A percentile compares a stretch with the other conserved stretches of the same genome.
Conservation (phyloP, 2,888 invertebrate genomes). For the Halictus quadricinctus region DNA sequence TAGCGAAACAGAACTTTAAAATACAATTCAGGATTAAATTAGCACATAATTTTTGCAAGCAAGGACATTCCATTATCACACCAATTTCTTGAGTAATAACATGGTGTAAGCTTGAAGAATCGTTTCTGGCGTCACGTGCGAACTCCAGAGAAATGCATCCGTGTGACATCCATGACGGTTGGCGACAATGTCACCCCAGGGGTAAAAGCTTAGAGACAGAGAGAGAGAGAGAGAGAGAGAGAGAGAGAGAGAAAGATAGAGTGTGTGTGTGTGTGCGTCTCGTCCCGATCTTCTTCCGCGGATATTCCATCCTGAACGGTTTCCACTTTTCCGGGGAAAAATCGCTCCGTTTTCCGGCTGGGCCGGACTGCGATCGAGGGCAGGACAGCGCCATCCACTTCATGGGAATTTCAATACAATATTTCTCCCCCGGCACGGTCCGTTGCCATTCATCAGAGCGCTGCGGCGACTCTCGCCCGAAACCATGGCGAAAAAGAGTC, state of each 20-base stretch:
- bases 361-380: not conserved
- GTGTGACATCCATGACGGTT: not conserved
- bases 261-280: not conserved
- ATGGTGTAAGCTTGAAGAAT: not conserved
- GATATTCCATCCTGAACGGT: not conserved
- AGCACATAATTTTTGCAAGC: not conserved
- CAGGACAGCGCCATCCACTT: constrained; percentile 1
- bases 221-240: not conserved
- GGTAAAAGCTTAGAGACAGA: too few species aligned
- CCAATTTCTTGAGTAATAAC: not conserved
- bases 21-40: not conserved
- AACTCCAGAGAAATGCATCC: not conserved
- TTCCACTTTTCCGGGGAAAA: not conserved
- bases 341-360: constrained; percentile 15
- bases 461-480: constrained; percentile 56
- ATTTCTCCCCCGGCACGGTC: constrained; percentile 9
- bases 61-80: not conserved
- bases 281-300: not conserved
- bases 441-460: not conserved
- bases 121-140: not conserved
- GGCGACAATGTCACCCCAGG: too few species aligned
- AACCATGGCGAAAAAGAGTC: constrained; percentile 53
- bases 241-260: not conserved
- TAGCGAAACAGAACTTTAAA: too few species aligned
- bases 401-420: not conserved